Percentiles rank a stretch among this genome's conserved stretches.
phyloP scores from a whole-genome alignment of 1,140 invertebrate genomes.

The Charaxes varanes region DNA sequence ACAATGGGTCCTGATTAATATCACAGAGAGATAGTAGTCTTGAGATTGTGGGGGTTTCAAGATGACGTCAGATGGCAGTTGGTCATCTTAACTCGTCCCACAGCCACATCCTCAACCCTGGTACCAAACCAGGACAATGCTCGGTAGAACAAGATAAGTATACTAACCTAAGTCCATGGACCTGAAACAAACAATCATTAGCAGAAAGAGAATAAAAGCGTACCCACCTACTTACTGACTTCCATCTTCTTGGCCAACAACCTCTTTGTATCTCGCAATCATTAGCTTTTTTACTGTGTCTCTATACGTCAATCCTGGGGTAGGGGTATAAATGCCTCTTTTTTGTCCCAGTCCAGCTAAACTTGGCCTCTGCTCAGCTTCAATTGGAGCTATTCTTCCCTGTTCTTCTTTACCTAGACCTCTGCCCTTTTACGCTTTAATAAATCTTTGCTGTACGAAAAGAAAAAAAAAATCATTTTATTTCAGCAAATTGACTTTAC shows the following conservation, averaged over 20 bases:
- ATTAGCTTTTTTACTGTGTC: conserved; percentile 95
- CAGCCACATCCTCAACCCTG: too few relatives aligned
- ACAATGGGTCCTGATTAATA: too few relatives aligned
- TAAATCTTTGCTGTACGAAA: too few relatives aligned
- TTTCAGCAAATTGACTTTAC: too few relatives aligned
- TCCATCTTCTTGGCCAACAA: conserved; percentile 75
- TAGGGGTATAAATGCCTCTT: conserved; percentile 81
- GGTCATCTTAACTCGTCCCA: too few relatives aligned
- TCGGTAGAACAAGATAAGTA: too few relatives aligned
- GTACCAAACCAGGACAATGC: too few relatives aligned
- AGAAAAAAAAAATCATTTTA: too few relatives aligned
- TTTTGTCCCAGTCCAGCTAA: conserved; percentile 86
- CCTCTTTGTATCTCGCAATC: conserved; percentile 87
- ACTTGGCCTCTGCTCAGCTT: conserved; percentile 79
- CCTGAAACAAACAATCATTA: conserved; percentile 41
- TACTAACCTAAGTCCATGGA: conserved; percentile 40
- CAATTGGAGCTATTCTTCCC: conserved; percentile 93
- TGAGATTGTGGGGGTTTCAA: too few relatives aligned
- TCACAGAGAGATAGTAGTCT: too few relatives aligned
- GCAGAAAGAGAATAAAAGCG: conserved; percentile 24
- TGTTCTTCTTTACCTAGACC: conserved; percentile 95
- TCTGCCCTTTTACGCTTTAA: too few relatives aligned
- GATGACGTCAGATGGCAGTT: too few relatives aligned
- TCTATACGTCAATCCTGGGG: conserved; percentile 90
- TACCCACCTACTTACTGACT: conserved; percentile 52